Evolutionary conservation across 1,140 invertebrate genomes (phyloP).

Genomic region (Drosophila sechellia): DNA sequence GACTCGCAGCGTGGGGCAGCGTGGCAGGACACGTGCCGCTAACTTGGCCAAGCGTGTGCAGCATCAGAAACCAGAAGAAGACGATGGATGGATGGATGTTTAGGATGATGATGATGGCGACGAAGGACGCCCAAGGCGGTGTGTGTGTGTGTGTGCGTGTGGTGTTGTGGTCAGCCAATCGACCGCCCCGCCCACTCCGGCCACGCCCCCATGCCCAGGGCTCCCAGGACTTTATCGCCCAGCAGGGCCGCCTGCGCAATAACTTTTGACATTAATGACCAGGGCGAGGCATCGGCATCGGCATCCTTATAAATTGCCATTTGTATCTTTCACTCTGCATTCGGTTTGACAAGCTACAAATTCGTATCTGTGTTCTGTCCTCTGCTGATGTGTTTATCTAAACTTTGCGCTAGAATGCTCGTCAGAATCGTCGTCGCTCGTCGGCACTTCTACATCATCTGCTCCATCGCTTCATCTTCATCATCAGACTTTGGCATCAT

Average conservation of each 20-base stretch:
- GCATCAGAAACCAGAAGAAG: constrained; percentile 72
- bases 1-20: constrained; percentile 61
- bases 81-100: constrained; percentile 25
- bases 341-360: constrained; percentile 73
- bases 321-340: constrained; percentile 62
- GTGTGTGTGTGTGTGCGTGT: constrained; percentile 39
- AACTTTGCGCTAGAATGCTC: constrained; percentile 78
- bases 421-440: constrained; percentile 40
- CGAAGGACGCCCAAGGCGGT: constrained; percentile 25
- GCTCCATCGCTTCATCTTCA: constrained; percentile 64
- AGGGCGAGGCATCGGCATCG: constrained; percentile 35
- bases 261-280: constrained; percentile 82
- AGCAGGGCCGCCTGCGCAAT: constrained; percentile 68
- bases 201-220: constrained; percentile 4
- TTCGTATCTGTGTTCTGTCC: constrained; percentile 59
- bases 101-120: constrained; percentile 21
- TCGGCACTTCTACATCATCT: constrained; percentile 62
- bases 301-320: constrained; percentile 72
- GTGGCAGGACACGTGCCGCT: constrained; percentile 74
- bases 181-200: constrained; percentile 32
- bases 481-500: constrained; percentile 50
- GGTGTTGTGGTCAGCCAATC: constrained; percentile 75
- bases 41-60: constrained; percentile 76
- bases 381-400: constrained; percentile 69
- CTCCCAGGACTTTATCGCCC: constrained; percentile 52